Evolutionary conservation across 2,888 invertebrate genomes (phyloP).

Genomic region (Drosophila histrio): DNA sequence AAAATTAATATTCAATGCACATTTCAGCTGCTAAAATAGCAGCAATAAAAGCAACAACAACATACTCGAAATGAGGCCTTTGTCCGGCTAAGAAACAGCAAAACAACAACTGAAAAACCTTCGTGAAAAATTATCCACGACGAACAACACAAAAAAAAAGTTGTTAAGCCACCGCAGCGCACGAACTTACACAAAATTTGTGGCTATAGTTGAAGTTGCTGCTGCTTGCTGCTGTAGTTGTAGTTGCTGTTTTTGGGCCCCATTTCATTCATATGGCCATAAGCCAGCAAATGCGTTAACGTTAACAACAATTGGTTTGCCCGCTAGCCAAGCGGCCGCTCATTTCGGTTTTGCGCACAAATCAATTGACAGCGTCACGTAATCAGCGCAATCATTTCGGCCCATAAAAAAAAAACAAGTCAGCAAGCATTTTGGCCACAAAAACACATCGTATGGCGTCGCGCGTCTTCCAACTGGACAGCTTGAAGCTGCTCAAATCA

Average conservation of each 20-base stretch:
- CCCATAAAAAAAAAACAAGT: constrained; percentile 26
- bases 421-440: constrained; percentile 33
- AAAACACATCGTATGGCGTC: constrained; percentile 21
- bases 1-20: constrained; percentile 73
- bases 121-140: constrained; percentile 76
- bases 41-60: constrained; percentile 38
- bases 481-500: constrained; percentile 45
- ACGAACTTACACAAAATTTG: constrained; percentile 58
- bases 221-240: constrained; percentile 13
- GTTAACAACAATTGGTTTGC: constrained; percentile 44
- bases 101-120: constrained; percentile 67
- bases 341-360: constrained; percentile 54
- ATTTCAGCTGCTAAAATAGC: constrained; percentile 46
- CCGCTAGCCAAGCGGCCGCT: constrained; percentile 42
- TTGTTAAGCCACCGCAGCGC: constrained; percentile 39
- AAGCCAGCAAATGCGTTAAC: constrained; percentile 47
- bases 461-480: constrained; percentile 42
- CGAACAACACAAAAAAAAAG: constrained; percentile 28
- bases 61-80: constrained; percentile 64
- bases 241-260: constrained; percentile 50
- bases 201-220: constrained; percentile 21
- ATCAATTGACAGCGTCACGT: constrained; percentile 77
- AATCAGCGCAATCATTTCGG: constrained; percentile 73
- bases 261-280: constrained; percentile 65
- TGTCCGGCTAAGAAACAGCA: constrained; percentile 56